Conservation (phyloP, 2,113 vertebrate species). For the Melanerpes formicivorus region DNA sequence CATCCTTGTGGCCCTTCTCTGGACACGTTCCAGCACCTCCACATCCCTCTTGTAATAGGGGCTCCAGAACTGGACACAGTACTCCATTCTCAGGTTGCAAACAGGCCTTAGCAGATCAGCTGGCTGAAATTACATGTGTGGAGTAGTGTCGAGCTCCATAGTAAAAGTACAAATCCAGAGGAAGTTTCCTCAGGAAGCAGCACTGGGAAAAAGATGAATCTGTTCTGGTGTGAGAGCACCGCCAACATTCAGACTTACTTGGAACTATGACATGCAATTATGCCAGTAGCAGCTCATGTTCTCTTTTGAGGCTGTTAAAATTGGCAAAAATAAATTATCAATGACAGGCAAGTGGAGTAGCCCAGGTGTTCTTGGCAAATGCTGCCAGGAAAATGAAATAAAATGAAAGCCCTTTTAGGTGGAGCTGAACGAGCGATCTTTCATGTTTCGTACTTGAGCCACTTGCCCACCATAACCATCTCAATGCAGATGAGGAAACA, state of each 20-base stretch:
- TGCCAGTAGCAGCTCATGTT: conserved; percentile 20
- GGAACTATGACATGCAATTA: conserved; percentile 6
- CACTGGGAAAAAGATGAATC: background rate
- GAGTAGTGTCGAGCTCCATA: background rate
- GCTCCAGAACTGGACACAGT: no score
- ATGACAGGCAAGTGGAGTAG: conserved; percentile 35
- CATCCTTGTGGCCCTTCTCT: no score
- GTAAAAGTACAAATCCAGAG: background rate
- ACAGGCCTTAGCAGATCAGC: background rate
- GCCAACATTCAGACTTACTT: background rate
- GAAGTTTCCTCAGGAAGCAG: background rate
- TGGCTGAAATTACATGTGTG: background rate
- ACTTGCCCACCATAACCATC: conserved; percentile 40
- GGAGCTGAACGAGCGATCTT: conserved; percentile 39
- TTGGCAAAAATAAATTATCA: conserved; percentile 17
- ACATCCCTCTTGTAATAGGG: no score
- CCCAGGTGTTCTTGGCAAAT: conserved; percentile 49
- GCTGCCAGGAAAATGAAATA: conserved; percentile 40
- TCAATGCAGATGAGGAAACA: conserved; percentile 47
- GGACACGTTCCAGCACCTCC: no score
- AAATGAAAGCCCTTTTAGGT: conserved; percentile 32
- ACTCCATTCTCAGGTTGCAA: background rate
- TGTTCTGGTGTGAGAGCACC: background rate
- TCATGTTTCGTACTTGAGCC: conserved; percentile 24
- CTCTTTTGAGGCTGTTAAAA: conserved; percentile 41